Evolutionary conservation across 2,113 vertebrate species (phyloP).

Genomic region (Tyto alba): DNA sequence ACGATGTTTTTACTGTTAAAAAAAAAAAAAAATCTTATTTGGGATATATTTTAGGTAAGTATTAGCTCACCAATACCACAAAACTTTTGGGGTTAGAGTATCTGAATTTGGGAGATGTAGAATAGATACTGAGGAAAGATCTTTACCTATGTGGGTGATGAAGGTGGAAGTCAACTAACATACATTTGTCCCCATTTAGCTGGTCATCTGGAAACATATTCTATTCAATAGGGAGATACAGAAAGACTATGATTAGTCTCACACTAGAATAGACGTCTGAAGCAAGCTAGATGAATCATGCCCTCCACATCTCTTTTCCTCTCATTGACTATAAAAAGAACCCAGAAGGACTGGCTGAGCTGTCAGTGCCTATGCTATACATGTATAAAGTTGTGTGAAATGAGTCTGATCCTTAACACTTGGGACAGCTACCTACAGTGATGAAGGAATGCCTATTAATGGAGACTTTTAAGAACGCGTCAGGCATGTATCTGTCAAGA

Average conservation of each 20-base stretch:
- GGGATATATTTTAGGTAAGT: background rate
- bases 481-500: background rate
- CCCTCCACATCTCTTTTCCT: background rate
- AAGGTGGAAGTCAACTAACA: background rate
- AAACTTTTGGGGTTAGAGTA: background rate
- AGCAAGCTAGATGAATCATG: background rate
- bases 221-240: background rate
- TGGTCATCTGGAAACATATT: background rate
- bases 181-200: background rate
- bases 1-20: background rate
- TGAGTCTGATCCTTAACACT: background rate
- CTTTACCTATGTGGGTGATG: background rate
- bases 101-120: background rate
- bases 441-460: background rate
- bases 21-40: background rate
- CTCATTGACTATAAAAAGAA: background rate
- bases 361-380: background rate
- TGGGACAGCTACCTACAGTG: background rate
- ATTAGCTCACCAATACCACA: background rate
- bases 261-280: background rate
- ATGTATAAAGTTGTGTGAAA: background rate
- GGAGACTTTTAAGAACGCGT: rapidly evolving
- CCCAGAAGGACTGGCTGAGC: background rate
- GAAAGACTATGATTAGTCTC: background rate
- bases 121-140: background rate